These are phyloP conservation scores for Conistra vaccinii DNA, from an alignment of 2,888 invertebrate genomes.

Conservation along the genomic window DNA sequence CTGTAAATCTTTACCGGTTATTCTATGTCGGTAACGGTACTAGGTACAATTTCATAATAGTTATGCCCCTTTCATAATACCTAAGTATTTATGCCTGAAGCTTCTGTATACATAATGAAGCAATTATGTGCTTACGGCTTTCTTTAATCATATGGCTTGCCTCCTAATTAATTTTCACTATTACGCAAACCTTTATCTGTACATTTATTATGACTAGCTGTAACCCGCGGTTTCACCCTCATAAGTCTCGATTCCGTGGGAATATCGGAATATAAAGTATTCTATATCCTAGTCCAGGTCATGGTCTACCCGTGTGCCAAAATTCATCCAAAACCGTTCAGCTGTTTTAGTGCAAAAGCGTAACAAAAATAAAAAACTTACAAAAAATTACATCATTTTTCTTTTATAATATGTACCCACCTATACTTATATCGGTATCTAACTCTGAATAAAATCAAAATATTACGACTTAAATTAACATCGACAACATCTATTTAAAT, in stretches of 20 bases:
- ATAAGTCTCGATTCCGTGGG: too few relatives aligned
- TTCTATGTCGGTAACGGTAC: neutral
- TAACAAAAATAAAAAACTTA: too few relatives aligned
- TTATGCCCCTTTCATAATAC: neutral
- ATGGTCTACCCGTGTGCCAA: too few relatives aligned
- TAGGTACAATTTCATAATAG: neutral
- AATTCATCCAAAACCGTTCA: too few relatives aligned
- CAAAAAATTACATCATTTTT: too few relatives aligned
- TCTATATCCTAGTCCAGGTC: too few relatives aligned
- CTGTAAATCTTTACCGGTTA: neutral
- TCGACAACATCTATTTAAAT: neutral
- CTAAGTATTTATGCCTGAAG: neutral
- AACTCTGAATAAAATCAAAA: constrained; percentile 8
- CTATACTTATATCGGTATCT: neutral
- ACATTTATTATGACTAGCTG: neutral
- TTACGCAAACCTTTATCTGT: constrained; percentile 9
- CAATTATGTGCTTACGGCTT: constrained; percentile 5
- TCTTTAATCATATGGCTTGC: constrained; percentile 5
- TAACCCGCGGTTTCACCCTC: too few relatives aligned
- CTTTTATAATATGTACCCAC: too few relatives aligned
- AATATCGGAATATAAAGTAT: too few relatives aligned
- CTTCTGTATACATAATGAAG: constrained; percentile 10
- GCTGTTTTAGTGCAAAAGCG: too few relatives aligned
- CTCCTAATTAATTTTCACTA: constrained; percentile 18
- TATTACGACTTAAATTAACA: constrained; percentile 7